A percentile compares a stretch with the other conserved stretches of the same genome.
phyloP scores from a whole-genome alignment of 2,113 vertebrate species.

The Erythrolamprus reginae region DNA sequence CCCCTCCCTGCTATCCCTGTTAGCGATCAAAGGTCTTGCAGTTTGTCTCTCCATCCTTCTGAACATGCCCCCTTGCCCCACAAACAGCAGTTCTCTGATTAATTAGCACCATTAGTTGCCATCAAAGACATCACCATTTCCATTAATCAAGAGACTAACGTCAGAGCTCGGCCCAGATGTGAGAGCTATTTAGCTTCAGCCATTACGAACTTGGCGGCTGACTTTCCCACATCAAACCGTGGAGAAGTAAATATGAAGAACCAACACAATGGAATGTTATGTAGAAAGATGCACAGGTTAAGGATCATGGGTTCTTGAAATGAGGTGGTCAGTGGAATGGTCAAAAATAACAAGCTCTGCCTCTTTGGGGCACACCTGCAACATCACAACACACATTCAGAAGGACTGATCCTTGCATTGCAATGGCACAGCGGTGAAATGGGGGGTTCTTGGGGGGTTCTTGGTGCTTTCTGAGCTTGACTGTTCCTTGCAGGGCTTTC shows the following conservation, averaged over 20 bases:
- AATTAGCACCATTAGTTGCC: not conserved
- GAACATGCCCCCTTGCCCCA: not conserved
- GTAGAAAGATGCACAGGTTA: not conserved
- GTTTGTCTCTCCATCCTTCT: not conserved
- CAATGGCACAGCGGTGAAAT: not conserved
- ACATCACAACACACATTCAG: not conserved
- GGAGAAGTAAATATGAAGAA: not conserved
- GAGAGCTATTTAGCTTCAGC: not conserved
- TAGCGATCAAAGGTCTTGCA: not conserved
- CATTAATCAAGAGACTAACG: not conserved
- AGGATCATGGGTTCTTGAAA: not conserved
- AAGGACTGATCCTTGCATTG: not conserved
- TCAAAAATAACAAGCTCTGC: not conserved
- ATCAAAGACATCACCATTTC: not conserved
- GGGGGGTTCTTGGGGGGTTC: too few species aligned
- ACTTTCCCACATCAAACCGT: not conserved
- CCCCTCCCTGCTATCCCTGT: not conserved
- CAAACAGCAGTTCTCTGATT: not conserved
- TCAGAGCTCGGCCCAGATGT: not conserved
- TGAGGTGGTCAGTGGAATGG: not conserved
- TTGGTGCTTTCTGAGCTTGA: too few species aligned
- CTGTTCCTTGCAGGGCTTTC: too few species aligned
- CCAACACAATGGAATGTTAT: not conserved
- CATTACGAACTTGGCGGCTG: not conserved
- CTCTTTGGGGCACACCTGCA: not conserved